Percentiles rank a stretch among this genome's conserved stretches.
Evolutionary conservation across 2,113 vertebrate genomes (phyloP).

Genomic region (Ellobius talpinus): DNA sequence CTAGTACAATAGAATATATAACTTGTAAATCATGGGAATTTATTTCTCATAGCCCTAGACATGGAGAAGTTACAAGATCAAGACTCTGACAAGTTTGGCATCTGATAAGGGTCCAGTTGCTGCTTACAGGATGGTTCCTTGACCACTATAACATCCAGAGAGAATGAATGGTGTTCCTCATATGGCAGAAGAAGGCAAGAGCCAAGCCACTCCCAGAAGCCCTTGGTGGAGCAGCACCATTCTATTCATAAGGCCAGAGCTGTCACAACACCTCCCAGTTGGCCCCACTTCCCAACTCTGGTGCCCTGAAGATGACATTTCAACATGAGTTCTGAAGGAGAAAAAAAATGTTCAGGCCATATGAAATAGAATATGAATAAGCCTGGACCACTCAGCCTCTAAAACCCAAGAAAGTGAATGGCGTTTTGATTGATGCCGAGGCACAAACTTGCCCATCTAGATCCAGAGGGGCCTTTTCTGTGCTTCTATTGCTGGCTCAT

Average conservation of each 20-base stretch:
- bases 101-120: neutral
- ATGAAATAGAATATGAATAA: neutral
- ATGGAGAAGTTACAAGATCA: neutral
- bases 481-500: neutral
- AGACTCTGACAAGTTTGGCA: neutral
- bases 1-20: neutral
- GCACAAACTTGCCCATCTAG: neutral
- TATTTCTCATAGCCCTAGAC: neutral
- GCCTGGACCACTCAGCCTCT: neutral
- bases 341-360: neutral
- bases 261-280: neutral
- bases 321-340: neutral
- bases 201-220: neutral
- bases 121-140: neutral
- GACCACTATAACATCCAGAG: neutral
- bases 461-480: conserved; percentile 4
- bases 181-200: neutral
- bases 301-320: neutral
- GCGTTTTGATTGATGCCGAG: neutral
- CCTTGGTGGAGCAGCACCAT: neutral
- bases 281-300: neutral
- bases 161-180: neutral
- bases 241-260: neutral
- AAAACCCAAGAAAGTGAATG: conserved; percentile 12
- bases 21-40: neutral